A percentile compares a stretch with the other conserved stretches of the same genome.
phyloP scores from a whole-genome alignment of 2,113 vertebrate genomes.

The Epinephelus lanceolatus region DNA sequence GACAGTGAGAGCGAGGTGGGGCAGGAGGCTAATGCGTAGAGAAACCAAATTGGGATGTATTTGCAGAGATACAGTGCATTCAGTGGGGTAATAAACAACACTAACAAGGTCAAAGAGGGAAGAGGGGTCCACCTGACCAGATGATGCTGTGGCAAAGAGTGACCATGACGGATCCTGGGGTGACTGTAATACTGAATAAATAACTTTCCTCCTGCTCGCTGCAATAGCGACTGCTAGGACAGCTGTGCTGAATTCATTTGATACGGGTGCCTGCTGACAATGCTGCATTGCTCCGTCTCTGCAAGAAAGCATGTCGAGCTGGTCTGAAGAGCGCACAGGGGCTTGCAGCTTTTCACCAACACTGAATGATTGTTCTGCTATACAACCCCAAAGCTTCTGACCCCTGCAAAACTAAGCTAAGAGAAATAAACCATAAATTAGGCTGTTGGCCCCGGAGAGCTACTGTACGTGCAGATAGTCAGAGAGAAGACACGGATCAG shows the following conservation, averaged over 20 bases:
- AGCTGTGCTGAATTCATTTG: conserved; percentile 85
- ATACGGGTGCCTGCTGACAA: conserved; percentile 82
- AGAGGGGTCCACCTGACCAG: conserved; percentile 57
- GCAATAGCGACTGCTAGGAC: conserved; percentile 76
- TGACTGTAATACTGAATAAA: conserved; percentile 77
- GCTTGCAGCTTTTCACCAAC: conserved; percentile 47
- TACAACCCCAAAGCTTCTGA: conserved; percentile 47
- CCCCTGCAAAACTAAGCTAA: conserved; percentile 23
- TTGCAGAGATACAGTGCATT: conserved; percentile 40
- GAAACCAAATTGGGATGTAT: conserved; percentile 43
- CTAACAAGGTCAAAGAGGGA: conserved; percentile 60
- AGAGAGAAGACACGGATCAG: conserved; percentile 16
- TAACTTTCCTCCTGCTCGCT: conserved; percentile 54
- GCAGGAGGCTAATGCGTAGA: conserved; percentile 48
- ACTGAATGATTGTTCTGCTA: conserved; percentile 50
- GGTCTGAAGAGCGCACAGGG: conserved; percentile 65
- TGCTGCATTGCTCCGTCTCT: conserved; percentile 75
- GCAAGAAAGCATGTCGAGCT: conserved; percentile 72
- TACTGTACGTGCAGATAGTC: not conserved
- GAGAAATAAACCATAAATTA: conserved; percentile 32
- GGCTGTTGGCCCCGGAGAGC: not conserved
- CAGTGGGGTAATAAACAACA: conserved; percentile 51
- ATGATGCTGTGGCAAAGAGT: conserved; percentile 66
- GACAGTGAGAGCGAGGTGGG: conserved; percentile 48
- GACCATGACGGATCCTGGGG: conserved; percentile 61